Conservation (phyloP, 2,797 vertebrate species). For the Diplodus puntazzo region DNA sequence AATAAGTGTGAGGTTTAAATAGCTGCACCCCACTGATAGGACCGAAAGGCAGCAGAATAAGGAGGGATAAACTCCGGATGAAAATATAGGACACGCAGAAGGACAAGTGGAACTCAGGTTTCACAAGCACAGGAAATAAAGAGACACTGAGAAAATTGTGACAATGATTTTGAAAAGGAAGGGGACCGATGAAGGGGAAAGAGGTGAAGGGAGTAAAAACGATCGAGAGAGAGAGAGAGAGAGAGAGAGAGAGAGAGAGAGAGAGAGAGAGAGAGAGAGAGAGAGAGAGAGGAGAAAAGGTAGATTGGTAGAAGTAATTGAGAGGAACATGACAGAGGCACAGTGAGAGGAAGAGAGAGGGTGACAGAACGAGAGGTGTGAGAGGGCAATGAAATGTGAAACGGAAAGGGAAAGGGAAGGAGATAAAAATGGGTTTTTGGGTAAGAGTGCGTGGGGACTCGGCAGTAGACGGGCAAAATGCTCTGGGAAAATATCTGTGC, state of each 20-base stretch:
- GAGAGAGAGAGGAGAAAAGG: conserved; percentile 24
- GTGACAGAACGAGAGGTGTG: conserved; percentile 51
- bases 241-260: conserved; percentile 16
- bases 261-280: neutral
- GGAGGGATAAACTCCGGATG: conserved; percentile 32
- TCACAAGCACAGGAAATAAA: neutral
- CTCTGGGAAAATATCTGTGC: conserved; percentile 45
- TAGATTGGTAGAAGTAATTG: conserved; percentile 44
- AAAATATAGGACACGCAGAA: conserved; percentile 21
- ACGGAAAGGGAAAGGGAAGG: conserved; percentile 40
- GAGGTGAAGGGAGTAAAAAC: conserved; percentile 31
- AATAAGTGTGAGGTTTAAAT: conserved; percentile 59
- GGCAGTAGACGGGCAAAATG: conserved; percentile 46
- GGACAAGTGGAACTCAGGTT: neutral
- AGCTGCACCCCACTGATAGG: conserved; percentile 54
- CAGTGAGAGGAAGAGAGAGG: conserved; percentile 31
- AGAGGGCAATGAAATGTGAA: conserved; percentile 62
- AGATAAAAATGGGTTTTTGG: conserved; percentile 65
- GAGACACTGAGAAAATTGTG: conserved; percentile 3
- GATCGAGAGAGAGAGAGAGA: too few relatives aligned
- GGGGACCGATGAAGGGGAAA: conserved; percentile 7
- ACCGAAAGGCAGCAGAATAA: conserved; percentile 39
- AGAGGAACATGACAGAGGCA: conserved; percentile 42
- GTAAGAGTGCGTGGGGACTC: conserved; percentile 47
- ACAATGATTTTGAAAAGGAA: neutral